phyloP scores from a whole-genome alignment of 2,113 vertebrate genomes.

The Rhadina sibilatrix region DNA sequence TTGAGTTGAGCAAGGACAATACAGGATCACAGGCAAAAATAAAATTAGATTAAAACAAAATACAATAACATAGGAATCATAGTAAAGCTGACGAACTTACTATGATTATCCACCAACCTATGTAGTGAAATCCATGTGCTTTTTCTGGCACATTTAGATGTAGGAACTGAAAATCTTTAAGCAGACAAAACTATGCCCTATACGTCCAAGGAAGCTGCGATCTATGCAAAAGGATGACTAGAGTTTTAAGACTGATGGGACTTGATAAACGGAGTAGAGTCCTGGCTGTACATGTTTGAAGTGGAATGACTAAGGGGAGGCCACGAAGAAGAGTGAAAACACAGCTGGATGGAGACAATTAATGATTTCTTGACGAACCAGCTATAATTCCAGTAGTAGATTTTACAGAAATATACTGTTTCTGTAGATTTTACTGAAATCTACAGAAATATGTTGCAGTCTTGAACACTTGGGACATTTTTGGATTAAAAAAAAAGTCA shows the following conservation, averaged over 20 bases:
- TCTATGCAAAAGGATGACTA: not conserved
- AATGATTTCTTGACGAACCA: not conserved
- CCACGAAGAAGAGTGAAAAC: not conserved
- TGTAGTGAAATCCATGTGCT: not conserved
- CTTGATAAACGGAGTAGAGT: not conserved
- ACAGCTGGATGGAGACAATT: not conserved
- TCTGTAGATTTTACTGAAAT: too few relatives aligned
- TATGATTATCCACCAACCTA: accelerated
- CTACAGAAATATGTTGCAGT: not conserved
- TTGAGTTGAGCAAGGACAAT: not conserved
- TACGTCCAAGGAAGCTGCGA: not conserved
- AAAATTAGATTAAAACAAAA: not conserved
- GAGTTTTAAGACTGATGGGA: not conserved
- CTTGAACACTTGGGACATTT: not conserved
- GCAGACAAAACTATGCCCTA: not conserved
- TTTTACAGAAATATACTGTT: not conserved
- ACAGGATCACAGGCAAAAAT: not conserved
- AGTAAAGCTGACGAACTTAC: not conserved
- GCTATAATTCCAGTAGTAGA: not conserved
- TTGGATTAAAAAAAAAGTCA: not conserved
- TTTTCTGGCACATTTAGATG: not conserved
- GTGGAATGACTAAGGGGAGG: not conserved
- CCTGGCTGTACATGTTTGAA: not conserved
- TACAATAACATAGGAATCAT: not conserved
- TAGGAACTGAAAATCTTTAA: not conserved